Conservation (phyloP, 1,140 invertebrate genomes). For the Eubasilissa regina region DNA sequence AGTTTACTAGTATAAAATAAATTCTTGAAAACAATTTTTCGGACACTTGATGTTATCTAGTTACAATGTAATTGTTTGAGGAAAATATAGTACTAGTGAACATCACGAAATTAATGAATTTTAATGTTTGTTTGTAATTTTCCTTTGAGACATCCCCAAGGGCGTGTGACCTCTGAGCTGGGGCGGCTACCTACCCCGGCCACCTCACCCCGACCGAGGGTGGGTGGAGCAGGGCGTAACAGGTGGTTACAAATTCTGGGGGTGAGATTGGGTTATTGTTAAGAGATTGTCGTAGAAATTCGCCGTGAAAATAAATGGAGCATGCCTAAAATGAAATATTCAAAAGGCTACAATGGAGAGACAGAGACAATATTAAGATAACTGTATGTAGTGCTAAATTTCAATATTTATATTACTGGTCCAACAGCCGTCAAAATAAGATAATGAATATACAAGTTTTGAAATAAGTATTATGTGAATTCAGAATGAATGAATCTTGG, state of each 20-base stretch:
- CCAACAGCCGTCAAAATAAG: no score
- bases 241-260: not conserved
- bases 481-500: no score
- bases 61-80: no score
- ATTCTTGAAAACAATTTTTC: no score
- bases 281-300: slow-evolving; percentile 14
- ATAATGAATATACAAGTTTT: no score
- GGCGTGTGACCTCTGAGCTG: not conserved
- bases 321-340: not conserved
- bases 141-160: slow-evolving; percentile 4
- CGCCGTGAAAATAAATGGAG: not conserved
- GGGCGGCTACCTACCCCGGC: not conserved
- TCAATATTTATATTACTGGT: no score
- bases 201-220: not conserved
- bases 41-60: no score
- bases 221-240: not conserved
- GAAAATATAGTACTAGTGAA: no score
- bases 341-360: not conserved
- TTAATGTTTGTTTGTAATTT: slow-evolving; percentile 22
- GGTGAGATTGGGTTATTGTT: slow-evolving; percentile 11
- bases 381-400: no score
- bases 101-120: not conserved
- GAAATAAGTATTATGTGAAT: no score
- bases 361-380: no score
- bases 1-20: no score